Base-by-base conservation (phyloP, 2,113 vertebrate species). In the Agelaius phoeniceus region DNA sequence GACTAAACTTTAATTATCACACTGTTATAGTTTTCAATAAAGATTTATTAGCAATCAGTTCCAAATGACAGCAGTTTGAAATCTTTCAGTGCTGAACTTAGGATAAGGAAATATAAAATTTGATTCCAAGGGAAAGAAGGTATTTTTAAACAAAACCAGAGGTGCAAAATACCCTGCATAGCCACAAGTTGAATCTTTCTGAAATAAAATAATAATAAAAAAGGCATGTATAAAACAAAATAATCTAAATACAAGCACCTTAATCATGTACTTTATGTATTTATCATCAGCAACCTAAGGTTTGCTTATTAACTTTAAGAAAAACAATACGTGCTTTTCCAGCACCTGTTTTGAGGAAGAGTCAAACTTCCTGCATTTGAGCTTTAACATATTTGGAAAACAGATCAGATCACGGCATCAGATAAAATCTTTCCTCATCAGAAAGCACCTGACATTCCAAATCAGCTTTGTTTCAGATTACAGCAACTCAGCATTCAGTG, bases 391-490 rank as follows among this genome's bases (percentile, higher is more conserved):
- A 66, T 72, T 55, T 83, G 9, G 3, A 35, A 80, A 71, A 72
- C 17, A 71, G 55, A 49, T 55, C 20, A 54, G n/a, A 83, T 80
- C 37, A 37, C 37, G 37, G 37, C 37, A 37, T 37, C 71, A 90
- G 33, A 39, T 59, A 49, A 87, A 78, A n/a, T 59, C 30, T 31
- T 71, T 46, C 49, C 66, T 72, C n/a, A 22, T 37, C 30, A 79
- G 79, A 85, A 94, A 66, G 24, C 62, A 88, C 41, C 41, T 61
- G 58, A 68, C 58, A 69, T 84, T 73, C 49, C 76, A 90, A 90
- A 79, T 41, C 41, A 66, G 18, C 9, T 61, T 55, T 43, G 44
- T 41, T 30, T 85, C 35, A 57, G 27, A 54, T 80, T 69, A 65
- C 33, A 88, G 30, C 11, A 62, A 54, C 27, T 68, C 59, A 46